Percentiles rank a stretch among this genome's conserved stretches.
Evolutionary conservation across 2,113 vertebrate species (phyloP).

Genomic region (Eurystomus gularis): DNA sequence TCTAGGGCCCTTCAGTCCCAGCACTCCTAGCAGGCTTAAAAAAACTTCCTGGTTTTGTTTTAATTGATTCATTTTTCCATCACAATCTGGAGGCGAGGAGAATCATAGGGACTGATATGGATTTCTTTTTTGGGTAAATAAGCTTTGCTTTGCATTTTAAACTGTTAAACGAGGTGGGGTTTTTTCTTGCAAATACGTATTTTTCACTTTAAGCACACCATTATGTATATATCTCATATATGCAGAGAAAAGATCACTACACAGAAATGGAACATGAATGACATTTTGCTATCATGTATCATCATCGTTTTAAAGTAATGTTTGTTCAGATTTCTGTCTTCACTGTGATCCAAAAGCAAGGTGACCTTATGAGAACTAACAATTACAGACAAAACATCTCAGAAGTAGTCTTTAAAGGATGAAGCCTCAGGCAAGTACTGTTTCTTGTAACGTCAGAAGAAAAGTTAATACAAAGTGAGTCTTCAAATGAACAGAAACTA

Average conservation of each 20-base stretch:
- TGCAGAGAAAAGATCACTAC: conserved; percentile 34
- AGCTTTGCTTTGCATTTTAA: conserved; percentile 50
- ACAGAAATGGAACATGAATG: conserved; percentile 31
- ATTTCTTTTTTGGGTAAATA: conserved; percentile 37
- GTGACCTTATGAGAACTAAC: conserved; percentile 67
- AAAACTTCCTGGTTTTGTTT: background rate
- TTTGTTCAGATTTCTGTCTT: conserved; percentile 60
- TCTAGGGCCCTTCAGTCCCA: background rate
- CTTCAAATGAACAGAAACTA: conserved; percentile 77
- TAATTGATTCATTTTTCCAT: conserved; percentile 13
- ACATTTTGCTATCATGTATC: conserved; percentile 52
- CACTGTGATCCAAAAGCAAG: conserved; percentile 65
- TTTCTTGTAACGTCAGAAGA: conserved; percentile 69
- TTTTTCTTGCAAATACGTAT: conserved; percentile 23
- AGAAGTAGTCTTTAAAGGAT: conserved; percentile 70
- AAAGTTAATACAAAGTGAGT: conserved; percentile 74
- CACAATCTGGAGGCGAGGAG: background rate
- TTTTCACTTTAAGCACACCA: conserved; percentile 43
- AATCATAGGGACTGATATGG: background rate
- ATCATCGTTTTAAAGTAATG: conserved; percentile 66
- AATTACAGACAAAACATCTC: conserved; percentile 68
- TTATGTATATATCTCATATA: conserved; percentile 43
- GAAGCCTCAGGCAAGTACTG: conserved; percentile 70
- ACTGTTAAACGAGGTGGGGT: background rate
- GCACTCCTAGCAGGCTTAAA: background rate